A percentile compares a stretch with the other conserved stretches of the same genome.
Conservation (phyloP, 1,140 invertebrate genomes). For the Drosophila biarmipes region DNA sequence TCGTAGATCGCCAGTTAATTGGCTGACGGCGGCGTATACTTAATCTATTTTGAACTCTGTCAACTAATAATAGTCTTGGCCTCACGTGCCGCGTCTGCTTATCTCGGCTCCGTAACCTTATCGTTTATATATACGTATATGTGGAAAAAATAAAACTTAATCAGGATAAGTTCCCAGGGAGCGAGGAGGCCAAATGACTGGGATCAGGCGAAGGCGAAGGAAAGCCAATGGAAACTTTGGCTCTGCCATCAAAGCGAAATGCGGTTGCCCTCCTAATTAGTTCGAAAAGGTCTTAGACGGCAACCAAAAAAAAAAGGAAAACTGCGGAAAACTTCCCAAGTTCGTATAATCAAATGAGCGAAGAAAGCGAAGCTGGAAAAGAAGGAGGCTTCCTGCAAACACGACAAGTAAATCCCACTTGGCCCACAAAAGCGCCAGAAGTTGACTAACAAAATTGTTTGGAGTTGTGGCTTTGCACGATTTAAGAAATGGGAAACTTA, state of each 20-base stretch:
- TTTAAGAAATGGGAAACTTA: background rate
- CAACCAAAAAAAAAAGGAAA: conserved; percentile 17
- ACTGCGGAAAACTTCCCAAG: conserved; percentile 38
- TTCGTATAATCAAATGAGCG: conserved; percentile 48
- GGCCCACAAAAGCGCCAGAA: conserved; percentile 32
- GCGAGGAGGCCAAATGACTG: conserved; percentile 12
- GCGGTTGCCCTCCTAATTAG: conserved; percentile 53
- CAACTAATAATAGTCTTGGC: conserved; percentile 37
- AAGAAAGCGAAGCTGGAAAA: conserved; percentile 30
- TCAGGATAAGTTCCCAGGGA: conserved; percentile 32
- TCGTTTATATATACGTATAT: conserved; percentile 36
- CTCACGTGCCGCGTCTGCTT: conserved; percentile 46
- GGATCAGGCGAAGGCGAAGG: conserved; percentile 10
- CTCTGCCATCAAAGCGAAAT: conserved; percentile 42
- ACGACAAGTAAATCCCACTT: conserved; percentile 43
- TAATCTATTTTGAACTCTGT: conserved; percentile 47
- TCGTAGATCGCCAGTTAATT: conserved; percentile 34
- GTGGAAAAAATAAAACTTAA: conserved; percentile 42
- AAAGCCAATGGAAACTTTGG: conserved; percentile 44
- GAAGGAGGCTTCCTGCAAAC: conserved; percentile 16
- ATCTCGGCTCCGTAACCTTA: conserved; percentile 37
- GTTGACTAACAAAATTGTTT: conserved; percentile 30
- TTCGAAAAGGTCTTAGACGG: conserved; percentile 48
- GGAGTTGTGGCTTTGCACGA: background rate
- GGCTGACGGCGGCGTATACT: conserved; percentile 25